Evolutionary conservation across 2,797 vertebrate species (phyloP).

Genomic region (Sciaenops ocellatus): DNA sequence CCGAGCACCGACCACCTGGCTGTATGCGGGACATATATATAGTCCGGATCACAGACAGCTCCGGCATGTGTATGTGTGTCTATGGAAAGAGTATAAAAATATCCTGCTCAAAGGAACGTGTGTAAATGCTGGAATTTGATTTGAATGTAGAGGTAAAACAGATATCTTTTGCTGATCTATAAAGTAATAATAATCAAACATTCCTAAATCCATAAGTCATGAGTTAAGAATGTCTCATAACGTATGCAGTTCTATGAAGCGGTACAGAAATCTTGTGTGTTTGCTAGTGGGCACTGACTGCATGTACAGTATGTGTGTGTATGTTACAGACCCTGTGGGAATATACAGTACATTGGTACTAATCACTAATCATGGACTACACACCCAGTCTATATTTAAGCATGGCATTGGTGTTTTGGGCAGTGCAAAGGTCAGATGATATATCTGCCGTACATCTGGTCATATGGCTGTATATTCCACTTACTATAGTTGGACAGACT

Average conservation of each 20-base stretch:
- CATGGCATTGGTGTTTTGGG: slow-evolving; percentile 55
- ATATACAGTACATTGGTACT: slow-evolving; percentile 47
- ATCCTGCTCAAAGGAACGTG: slow-evolving; percentile 21
- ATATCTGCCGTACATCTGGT: slow-evolving; percentile 48
- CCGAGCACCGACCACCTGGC: slow-evolving; percentile 77
- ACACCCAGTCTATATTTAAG: slow-evolving; percentile 79
- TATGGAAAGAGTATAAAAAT: slow-evolving; percentile 35
- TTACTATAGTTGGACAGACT: slow-evolving; percentile 30
- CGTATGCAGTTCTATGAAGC: neutral
- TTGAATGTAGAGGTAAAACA: slow-evolving; percentile 1
- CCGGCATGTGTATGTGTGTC: slow-evolving; percentile 35
- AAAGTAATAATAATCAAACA: neutral
- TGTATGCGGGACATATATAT: slow-evolving; percentile 76
- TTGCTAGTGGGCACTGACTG: neutral
- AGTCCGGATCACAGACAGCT: slow-evolving; percentile 55
- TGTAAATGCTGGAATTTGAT: slow-evolving; percentile 26
- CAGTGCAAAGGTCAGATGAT: slow-evolving; percentile 48
- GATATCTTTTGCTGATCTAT: neutral
- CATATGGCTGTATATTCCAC: slow-evolving; percentile 14
- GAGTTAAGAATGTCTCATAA: neutral
- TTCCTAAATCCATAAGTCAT: no score
- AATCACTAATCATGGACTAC: slow-evolving; percentile 61
- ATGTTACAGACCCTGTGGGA: slow-evolving; percentile 56
- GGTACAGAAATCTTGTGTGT: neutral
- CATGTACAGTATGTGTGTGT: slow-evolving; percentile 9